Evolutionary conservation across 2,797 vertebrate genomes (phyloP), one percentile per base, ranked within the genome.

Genomic region (Neosilurus hyrtlii): DNA sequence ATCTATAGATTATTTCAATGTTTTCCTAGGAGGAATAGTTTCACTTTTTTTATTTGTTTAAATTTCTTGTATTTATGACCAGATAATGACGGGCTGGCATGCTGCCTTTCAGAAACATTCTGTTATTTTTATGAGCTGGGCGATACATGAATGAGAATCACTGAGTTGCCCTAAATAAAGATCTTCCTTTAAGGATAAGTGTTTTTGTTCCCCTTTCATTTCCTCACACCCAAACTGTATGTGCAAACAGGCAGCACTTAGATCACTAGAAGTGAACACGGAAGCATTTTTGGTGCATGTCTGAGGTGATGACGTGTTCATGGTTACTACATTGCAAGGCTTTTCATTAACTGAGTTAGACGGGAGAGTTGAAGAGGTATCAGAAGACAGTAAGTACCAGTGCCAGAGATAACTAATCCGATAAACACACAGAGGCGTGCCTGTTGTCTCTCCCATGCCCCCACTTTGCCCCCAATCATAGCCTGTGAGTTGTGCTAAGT

Each of bases 401-500:
- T 90, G 89, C 85, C 82, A 84, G 90, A 88, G 90, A 91, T 85
- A 88, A 83, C 90, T 87, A 89, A 89, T 91, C 93, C 91, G 89
- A 90, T 86, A 90, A 88, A 88, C 84, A 86, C 89, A 86, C 88
- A 70, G 68, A 90, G 90, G 89, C 91, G 84, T 75, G 81, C 82
- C 68, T 85, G 82, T 67, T 68, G 72, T 67, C 74, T 79, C 63
- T 67, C 73, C 68, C 24, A 72, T 75, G 75, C 52, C 72, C 62
- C 80, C 30, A 65, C 62, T 82, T 86, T 88, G 81, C 72, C 80
- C 89, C 88, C 87, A 85, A 79, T 91, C 88, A 89, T 90, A 87
- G 87, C 89, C 91, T 89, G 86, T 81, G 77, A 93, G 92, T 91
- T 86, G 90, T 90, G 93, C 92, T 92, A 93, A 93, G 92, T 92